Conservation (phyloP, 2,113 vertebrate species). For the Alligator sinensis region DNA sequence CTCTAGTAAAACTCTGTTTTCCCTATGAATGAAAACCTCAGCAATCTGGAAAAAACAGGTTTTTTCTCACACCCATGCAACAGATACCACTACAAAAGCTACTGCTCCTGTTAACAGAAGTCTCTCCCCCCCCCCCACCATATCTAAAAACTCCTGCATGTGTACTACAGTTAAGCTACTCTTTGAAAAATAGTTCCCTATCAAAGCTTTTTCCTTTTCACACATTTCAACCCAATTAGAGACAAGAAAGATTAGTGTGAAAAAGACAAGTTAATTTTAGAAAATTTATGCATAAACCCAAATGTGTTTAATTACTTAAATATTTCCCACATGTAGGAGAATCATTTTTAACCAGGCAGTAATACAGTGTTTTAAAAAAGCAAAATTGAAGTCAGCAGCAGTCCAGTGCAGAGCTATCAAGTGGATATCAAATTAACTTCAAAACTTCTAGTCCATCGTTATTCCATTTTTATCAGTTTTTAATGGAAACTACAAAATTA, state of each 20-base stretch:
- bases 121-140: background rate
- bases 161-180: slow-evolving; percentile 47
- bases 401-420: slow-evolving; percentile 38
- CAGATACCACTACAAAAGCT: background rate
- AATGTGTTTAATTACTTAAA: slow-evolving; percentile 87
- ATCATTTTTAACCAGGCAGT: slow-evolving; percentile 77
- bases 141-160: slow-evolving; percentile 34
- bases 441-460: slow-evolving; percentile 30
- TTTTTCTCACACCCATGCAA: slow-evolving; percentile 6
- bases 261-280: slow-evolving; percentile 86
- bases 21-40: background rate
- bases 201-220: slow-evolving; percentile 80
- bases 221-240: slow-evolving; percentile 87
- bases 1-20: background rate
- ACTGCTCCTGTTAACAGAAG: slow-evolving; percentile 18
- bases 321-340: slow-evolving; percentile 81
- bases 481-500: background rate
- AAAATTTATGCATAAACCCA: slow-evolving; percentile 85
- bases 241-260: slow-evolving; percentile 84
- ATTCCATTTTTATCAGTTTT: slow-evolving; percentile 13
- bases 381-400: slow-evolving; percentile 59
- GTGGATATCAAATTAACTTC: slow-evolving; percentile 53
- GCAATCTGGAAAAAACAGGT: slow-evolving; percentile 1
- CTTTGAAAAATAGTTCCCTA: slow-evolving; percentile 75
- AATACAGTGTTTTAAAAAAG: slow-evolving; percentile 72